Evolutionary conservation across 2,113 vertebrate species (phyloP), one percentile per base, ranked within the genome.

Genomic region (Origma solitaria): DNA sequence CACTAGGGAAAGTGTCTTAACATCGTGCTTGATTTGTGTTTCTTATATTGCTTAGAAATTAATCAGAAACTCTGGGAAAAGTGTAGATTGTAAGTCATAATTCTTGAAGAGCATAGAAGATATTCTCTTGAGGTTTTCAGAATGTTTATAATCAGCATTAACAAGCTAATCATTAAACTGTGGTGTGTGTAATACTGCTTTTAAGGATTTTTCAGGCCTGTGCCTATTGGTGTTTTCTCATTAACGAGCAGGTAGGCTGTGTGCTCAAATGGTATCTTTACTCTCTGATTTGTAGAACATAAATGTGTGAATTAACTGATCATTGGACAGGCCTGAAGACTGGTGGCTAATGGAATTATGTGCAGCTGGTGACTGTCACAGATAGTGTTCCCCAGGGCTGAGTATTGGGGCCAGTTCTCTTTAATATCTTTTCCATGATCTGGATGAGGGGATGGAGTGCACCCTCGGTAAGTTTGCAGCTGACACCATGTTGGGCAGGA

Each of bases 311-410:
- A 15, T 53, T 56, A 73, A 30, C 24, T 49, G 23, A 24, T 49
- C 23, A 24, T 7, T 86, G 57, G 7, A 12, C 2, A 3, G 35
- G 30, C 35, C 33, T 57, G 40, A 66, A 56, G 42, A 38, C 23
- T 53, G 24, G 9, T 47, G 23, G 11, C 75, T n/a, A 58, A 38
- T 54, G 17, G n/a, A 49, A 30, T 71, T 54, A 22, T 23, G 49
- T 45, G 21, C 13, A 14, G 27, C 15, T 56, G 28, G 31, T 0
- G 0, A 9, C 25, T 0, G 21, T 56, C 33, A 56, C 30, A 18
- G 33, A 42, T 14, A 19, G 2, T 20, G 2, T n/a, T 58, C 14
- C 14, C 13, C 33, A 68, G 23, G n/a, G 11, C 18, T 57, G 19
- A 12, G 20, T 82, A 9, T 4, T 23, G n/a, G 54, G 40, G 7